Base-by-base conservation (phyloP, 2,888 invertebrate species). In the Trachelus stipa region DNA sequence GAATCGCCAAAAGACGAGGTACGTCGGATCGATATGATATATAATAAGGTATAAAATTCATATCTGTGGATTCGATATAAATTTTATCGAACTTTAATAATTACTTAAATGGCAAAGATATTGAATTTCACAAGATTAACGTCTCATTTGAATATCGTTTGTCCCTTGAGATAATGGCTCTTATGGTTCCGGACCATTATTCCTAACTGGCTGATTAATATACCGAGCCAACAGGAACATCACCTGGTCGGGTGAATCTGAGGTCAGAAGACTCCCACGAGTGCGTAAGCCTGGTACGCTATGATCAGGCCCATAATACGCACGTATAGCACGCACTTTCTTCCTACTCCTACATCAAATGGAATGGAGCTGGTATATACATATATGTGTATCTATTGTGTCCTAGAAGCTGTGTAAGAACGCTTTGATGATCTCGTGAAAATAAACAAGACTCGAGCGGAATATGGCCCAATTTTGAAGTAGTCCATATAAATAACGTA, bases 161-260 rank as follows among this genome's bases (percentile, higher is more conserved):
- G 56, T 56, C 9, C 2, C 23, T 6, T 23, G 23, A 56, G 23
- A 56, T 56, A 56, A 56, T 56, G 56, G 23, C 9, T 23, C 56
- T 56, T 56, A 23, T 23, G 56, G 56, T 56, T 56, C 56, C 56
- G 56, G 23, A 15, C 15, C 56, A 23, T 56, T 56, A 56, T 56
- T 56, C 23, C 23, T 23, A 23, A 56, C 23, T 87, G 85, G 85
- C 75, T 87, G 87, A 87, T 87, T 86, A 87, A 85, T 83, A 83
- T 81, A 40, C 81, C 81, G 80, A 84, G 80, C 85, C 81, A 84
- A 85, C 86, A 85, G 86, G 82, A 87, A 87, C 83, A 85, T 87
- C 87, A 86, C 82, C 87, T 88, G 87, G 88, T 88, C 86, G 88
- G 85, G 88, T 86, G 87, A 87, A 88, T 88, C 87, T 87, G 84